Percentiles rank a stretch among this genome's conserved stretches.
phyloP scores from a whole-genome alignment of 2,113 vertebrate genomes.

The Ameiurus melas region DNA sequence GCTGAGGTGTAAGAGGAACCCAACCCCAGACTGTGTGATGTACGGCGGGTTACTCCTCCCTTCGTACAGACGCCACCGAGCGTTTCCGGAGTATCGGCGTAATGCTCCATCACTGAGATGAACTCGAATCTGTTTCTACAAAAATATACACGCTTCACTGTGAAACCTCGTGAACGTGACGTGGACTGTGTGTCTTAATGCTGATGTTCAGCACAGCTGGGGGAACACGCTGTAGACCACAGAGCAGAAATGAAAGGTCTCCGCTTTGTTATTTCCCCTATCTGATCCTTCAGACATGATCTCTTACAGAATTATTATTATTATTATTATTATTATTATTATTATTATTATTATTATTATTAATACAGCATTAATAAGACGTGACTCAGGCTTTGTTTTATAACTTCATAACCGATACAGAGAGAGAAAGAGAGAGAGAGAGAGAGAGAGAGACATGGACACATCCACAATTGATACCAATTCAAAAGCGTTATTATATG shows the following conservation, averaged over 20 bases:
- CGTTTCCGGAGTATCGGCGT: no score
- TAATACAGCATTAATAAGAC: not conserved
- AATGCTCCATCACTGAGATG: no score
- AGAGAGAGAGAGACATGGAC: not conserved
- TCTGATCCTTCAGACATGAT: not conserved
- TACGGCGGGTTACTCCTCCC: no score
- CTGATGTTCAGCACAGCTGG: not conserved
- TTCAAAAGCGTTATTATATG: conserved; percentile 33
- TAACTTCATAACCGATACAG: not conserved
- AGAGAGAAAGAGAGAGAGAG: not conserved
- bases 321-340: not conserved
- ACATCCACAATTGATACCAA: not conserved
- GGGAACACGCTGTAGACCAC: not conserved
- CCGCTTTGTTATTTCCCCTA: not conserved
- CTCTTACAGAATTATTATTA: not conserved
- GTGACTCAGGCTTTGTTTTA: not conserved
- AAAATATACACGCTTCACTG: no score
- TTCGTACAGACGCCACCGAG: no score
- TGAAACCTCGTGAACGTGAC: no score
- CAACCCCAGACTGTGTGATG: not conserved
- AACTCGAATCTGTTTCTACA: no score
- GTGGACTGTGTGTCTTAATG: rapidly evolving
- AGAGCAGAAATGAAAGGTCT: not conserved
- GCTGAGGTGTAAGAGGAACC: not conserved
- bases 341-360: not conserved